Percentiles rank a stretch among this genome's conserved stretches.
Conservation (phyloP, 2,888 invertebrate species). For the Labia minor region DNA sequence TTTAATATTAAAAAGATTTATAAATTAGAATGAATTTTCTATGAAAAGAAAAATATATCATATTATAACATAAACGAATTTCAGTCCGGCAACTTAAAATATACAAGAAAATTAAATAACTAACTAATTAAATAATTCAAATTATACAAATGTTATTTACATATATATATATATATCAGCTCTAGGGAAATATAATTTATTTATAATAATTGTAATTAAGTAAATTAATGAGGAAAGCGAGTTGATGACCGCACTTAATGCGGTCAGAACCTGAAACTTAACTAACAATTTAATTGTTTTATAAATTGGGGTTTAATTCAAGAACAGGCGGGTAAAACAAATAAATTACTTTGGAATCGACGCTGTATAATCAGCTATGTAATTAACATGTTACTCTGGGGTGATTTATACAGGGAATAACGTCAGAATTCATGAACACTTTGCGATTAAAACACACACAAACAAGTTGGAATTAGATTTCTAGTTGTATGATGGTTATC, state of each 20-base stretch:
- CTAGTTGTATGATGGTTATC: background rate
- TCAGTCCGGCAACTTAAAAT: too few species aligned
- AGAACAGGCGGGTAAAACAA: slow-evolving; percentile 13
- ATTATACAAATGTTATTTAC: too few species aligned
- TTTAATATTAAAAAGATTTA: too few species aligned
- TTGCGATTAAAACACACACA: slow-evolving; percentile 8
- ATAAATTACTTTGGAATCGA: slow-evolving; percentile 13
- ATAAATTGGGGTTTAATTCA: slow-evolving; percentile 13
- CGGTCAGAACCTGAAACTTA: background rate
- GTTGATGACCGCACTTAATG: background rate
- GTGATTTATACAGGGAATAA: background rate
- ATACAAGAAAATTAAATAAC: too few species aligned
- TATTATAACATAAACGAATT: too few species aligned
- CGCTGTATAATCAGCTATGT: background rate
- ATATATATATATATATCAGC: too few species aligned
- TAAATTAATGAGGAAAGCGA: background rate
- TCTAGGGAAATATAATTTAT: background rate
- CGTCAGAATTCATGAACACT: slow-evolving; percentile 7
- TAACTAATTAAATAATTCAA: too few species aligned
- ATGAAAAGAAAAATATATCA: too few species aligned
- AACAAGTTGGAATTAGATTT: background rate
- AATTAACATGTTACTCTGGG: background rate
- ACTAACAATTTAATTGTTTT: background rate
- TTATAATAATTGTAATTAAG: slow-evolving; percentile 13
- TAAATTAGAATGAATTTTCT: too few species aligned